Evolutionary conservation across 2,797 vertebrate species (phyloP).

Genomic region (Prionace glauca): DNA sequence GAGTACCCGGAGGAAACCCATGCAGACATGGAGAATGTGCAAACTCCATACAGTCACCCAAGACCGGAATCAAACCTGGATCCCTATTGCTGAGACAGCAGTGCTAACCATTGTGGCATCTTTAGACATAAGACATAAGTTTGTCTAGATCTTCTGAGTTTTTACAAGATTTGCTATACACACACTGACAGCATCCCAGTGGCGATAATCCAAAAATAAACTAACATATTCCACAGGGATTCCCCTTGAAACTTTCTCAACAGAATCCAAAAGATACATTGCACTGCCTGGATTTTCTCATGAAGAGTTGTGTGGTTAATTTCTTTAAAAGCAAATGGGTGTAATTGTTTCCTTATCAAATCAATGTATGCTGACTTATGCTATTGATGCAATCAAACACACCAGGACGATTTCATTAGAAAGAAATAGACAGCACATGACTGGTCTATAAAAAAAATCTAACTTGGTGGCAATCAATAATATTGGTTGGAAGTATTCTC

Average conservation of each 20-base stretch:
- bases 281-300: not conserved
- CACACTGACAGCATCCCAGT: not conserved
- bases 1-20: too few species aligned
- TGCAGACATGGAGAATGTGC: too few species aligned
- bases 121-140: not conserved
- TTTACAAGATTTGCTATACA: not conserved
- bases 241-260: not conserved
- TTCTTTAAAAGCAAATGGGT: not conserved
- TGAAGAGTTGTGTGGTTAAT: not conserved
- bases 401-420: not conserved
- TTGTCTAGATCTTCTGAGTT: not conserved
- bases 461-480: not conserved
- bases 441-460: not conserved
- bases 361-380: not conserved
- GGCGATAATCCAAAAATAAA: not conserved
- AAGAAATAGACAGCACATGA: not conserved
- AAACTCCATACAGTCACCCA: too few species aligned
- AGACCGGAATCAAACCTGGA: too few species aligned
- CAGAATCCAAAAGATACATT: not conserved
- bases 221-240: not conserved
- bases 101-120: too few species aligned
- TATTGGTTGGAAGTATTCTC: not conserved
- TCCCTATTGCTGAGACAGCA: too few species aligned
- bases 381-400: not conserved
- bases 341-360: slow-evolving; percentile 1